These are phyloP conservation scores for Pogonomyrmex barbatus DNA, from an alignment of 1,140 invertebrate species.

Conservation along the genomic window DNA sequence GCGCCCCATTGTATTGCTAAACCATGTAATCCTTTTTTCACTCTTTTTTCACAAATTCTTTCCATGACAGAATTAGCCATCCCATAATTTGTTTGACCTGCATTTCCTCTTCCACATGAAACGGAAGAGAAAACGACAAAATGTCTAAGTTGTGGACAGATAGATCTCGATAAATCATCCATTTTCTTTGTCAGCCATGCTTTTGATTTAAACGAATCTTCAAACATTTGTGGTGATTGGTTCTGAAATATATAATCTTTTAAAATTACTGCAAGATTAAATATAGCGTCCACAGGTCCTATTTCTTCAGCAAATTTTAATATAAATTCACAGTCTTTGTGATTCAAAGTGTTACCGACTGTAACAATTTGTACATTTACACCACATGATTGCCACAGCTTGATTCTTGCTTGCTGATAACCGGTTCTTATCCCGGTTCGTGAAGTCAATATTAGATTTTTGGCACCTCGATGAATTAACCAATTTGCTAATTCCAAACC, in stretches of 20 bases:
- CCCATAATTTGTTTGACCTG: no score
- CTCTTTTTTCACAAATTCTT: no score
- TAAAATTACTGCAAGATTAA: constrained; percentile 89
- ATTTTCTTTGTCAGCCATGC: constrained; percentile 85
- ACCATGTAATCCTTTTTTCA: no score
- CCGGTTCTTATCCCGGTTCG: constrained; percentile 89
- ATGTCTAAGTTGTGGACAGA: constrained; percentile 64
- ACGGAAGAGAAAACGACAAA: no score
- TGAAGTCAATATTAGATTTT: constrained; percentile 90
- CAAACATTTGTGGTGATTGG: constrained; percentile 86
- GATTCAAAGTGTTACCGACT: constrained; percentile 84
- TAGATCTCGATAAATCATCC: constrained; percentile 84
- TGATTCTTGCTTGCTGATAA: constrained; percentile 88
- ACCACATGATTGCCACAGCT: constrained; percentile 87
- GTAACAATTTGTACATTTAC: constrained; percentile 85
- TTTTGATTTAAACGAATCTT: constrained; percentile 85
- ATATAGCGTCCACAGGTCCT: constrained; percentile 90
- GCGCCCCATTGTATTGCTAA: no score
- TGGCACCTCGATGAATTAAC: constrained; percentile 90
- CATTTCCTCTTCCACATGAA: no score
- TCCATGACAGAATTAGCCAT: no score
- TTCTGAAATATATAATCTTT: no score
- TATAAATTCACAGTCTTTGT: constrained; percentile 86
- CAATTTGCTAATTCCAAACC: constrained; percentile 92
- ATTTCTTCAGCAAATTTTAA: constrained; percentile 87